phyloP scores from a whole-genome alignment of 1,140 invertebrate genomes.

The Diploscapter pachys region DNA sequence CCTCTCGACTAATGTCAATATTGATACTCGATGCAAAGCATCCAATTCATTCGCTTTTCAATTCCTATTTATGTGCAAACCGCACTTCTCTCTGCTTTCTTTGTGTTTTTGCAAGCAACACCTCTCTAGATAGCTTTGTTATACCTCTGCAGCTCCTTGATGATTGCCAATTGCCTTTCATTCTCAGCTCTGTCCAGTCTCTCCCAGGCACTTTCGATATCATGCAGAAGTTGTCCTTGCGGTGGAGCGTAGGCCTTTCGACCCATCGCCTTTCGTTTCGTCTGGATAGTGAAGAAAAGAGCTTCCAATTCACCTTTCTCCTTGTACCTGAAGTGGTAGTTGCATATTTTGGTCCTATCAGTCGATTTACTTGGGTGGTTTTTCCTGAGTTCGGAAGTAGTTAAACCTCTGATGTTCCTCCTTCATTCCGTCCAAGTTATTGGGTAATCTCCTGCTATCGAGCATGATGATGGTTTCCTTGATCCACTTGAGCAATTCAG shows the following conservation, averaged over 20 bases:
- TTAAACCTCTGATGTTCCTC: slow-evolving; percentile 83
- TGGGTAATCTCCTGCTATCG: slow-evolving; percentile 84
- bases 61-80: too few relatives aligned
- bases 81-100: too few relatives aligned
- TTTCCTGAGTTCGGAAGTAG: slow-evolving; percentile 90
- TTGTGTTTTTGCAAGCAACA: too few relatives aligned
- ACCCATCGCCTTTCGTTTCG: slow-evolving; percentile 84
- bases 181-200: slow-evolving; percentile 89
- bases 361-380: slow-evolving; percentile 81
- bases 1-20: too few relatives aligned
- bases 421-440: slow-evolving; percentile 90
- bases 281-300: slow-evolving; percentile 92
- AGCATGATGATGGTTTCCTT: slow-evolving; percentile 77
- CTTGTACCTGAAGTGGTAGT: slow-evolving; percentile 71
- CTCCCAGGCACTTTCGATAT: slow-evolving; percentile 88
- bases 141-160: slow-evolving; percentile 74
- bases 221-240: slow-evolving; percentile 78
- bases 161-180: slow-evolving; percentile 81
- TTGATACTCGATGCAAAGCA: too few relatives aligned
- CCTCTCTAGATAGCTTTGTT: neutral
- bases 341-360: neutral
- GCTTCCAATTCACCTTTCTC: slow-evolving; percentile 95
- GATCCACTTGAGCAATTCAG: slow-evolving; percentile 88
- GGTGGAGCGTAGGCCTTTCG: slow-evolving; percentile 83
- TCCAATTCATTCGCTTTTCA: too few relatives aligned